Evolutionary conservation across 2,797 vertebrate genomes (phyloP), one percentile per base, ranked within the genome.

Genomic region (Macrochelys suwanniensis): DNA sequence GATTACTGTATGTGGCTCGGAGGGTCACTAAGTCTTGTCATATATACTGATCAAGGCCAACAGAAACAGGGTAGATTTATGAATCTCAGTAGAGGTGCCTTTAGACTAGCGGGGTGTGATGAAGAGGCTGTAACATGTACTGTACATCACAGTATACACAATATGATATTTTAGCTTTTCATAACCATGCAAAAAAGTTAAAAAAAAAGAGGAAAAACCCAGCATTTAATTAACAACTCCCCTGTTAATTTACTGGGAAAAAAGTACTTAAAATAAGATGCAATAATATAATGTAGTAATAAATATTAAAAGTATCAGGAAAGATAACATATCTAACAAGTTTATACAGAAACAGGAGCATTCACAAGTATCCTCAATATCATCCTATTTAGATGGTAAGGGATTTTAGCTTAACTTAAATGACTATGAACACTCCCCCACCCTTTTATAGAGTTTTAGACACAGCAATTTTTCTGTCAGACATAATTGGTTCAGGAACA

Each of bases 231-330:
- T 94, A 92, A 95, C 13, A 87, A 71, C 84, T 91, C 91, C 68
- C 91, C 78, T 85, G 53, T 88, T 93, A 96, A 97, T 90, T 96
- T 96, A 93, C 87, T 93, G 87, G 28, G 92, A 89, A 82, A 92
- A 92, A 77, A 80, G 10, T 88, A 77, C 89, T 89, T 91, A 90
- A 89, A 91, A 12, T 93, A 95, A 84, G 84, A 84, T 53, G 13
- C 19, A 78, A 31, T 7, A 82, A 42, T 33, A 49, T 50, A 33
- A 51, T 85, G 8, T 87, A 42, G 84, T 88, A 94, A 94, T 96
- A 93, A 92, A 94, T 94, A 57, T 94, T 95, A 89, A 82, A 91
- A 33, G 45, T 86, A 92, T 13, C 71, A 76, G 51, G 85, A 85
- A 91, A 61, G 45, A 71, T 31, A 61, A 82, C 84, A 89, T 88